These are phyloP conservation scores for Trachelus stipa DNA, from an alignment of 2,888 invertebrate genomes.

Conservation along the genomic window DNA sequence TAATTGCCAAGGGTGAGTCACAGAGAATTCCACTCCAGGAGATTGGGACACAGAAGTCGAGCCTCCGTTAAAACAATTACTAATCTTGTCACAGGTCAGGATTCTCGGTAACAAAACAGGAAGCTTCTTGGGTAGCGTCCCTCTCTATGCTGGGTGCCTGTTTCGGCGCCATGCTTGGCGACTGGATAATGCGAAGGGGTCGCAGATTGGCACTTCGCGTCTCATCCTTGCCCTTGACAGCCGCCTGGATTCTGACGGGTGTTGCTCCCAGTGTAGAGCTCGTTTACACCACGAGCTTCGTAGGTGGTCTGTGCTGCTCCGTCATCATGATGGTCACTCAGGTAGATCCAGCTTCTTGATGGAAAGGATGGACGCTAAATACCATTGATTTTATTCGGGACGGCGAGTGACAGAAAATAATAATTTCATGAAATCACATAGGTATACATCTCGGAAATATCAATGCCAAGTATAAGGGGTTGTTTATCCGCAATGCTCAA, in stretches of 20 bases:
- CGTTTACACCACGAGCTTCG: constrained; percentile 86
- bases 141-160: constrained; percentile 83
- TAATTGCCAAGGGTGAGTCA: constrained; percentile 8
- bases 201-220: constrained; percentile 77
- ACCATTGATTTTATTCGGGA: background rate
- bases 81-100: constrained; percentile 59
- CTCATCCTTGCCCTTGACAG: constrained; percentile 80
- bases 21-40: constrained; percentile 66
- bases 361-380: background rate
- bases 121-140: constrained; percentile 86
- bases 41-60: constrained; percentile 5
- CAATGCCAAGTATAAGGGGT: constrained; percentile 87
- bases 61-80: constrained; percentile 35
- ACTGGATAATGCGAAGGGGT: constrained; percentile 82
- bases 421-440: constrained; percentile 52
- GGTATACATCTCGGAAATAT: constrained; percentile 93
- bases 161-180: constrained; percentile 83
- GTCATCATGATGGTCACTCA: constrained; percentile 82
- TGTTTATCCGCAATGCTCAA: constrained; percentile 88
- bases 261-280: constrained; percentile 81
- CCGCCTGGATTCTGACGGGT: constrained; percentile 86
- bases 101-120: constrained; percentile 77
- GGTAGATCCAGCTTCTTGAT: constrained; percentile 64
- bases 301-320: constrained; percentile 86
- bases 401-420: background rate